Evolutionary conservation across 2,888 invertebrate genomes (phyloP), one percentile per base, ranked within the genome.

Genomic region (Pollenia griseotomentosa): DNA sequence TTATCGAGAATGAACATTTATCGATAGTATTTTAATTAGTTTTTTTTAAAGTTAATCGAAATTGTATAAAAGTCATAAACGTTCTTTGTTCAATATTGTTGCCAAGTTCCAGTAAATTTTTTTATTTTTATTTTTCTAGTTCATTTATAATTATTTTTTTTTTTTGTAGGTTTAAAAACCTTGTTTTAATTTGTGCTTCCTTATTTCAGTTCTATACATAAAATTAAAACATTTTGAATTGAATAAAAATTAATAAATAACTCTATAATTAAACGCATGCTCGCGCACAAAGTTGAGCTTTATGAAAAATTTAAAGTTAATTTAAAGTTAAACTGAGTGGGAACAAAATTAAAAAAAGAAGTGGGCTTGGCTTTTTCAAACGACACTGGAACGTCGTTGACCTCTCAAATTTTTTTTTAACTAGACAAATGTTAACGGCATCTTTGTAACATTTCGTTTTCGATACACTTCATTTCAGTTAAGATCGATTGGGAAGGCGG

Each of bases 201-300:
- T 75, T 59, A 44, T 59, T 51, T 48, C 7, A 51, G 16, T 53
- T 71, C 44, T 11, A 44, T 10, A 70, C 57, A 61, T 61, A 40
- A 61, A 61, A 83, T 53, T 61, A 68, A 75, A 68, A 61, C 42
- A 75, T 55, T 55, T 82, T 61, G n/a, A 74, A 87, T 78, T 74
- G 51, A 33, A 59, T 74, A 66, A 33, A 33, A 63, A 81, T 83
- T 83, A 83, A 68, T 65, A 68, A 48, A 40, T 51, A 63, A 70
- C 2, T 33, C 33, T 63, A 66, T 11, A 79, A 79, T 65, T 14
- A 82, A 78, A 74, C 57, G 71, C 16, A 68, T 48, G 57, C 63
- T 51, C 66, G 19, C 5, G 48, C 44, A 63, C 53, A 78, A 33
- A 6, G 33, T 33, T 33, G 6, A 33, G 0, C 33, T 6, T 6